Evolutionary conservation across 2,113 vertebrate genomes (phyloP).

Genomic region (Oreochromis spilurus): DNA sequence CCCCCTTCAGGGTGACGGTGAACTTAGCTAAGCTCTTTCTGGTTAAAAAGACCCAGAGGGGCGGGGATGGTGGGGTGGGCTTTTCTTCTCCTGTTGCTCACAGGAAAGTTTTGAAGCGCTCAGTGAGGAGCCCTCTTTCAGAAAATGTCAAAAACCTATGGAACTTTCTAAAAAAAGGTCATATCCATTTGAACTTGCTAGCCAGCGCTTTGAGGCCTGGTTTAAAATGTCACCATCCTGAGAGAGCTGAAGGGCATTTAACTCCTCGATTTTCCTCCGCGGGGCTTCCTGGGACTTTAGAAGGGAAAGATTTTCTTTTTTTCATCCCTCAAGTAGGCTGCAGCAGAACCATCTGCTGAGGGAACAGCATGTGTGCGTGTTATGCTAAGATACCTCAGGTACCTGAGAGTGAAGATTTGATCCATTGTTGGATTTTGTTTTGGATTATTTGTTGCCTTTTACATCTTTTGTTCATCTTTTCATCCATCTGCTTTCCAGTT

Average conservation of each 20-base stretch:
- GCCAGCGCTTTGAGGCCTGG: neutral
- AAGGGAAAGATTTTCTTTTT: neutral
- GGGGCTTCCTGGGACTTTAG: neutral
- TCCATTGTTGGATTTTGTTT: neutral
- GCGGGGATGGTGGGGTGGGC: neutral
- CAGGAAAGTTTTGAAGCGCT: neutral
- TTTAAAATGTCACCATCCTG: slow-evolving; percentile 28
- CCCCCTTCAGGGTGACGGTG: slow-evolving; percentile 13
- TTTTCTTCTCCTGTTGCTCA: neutral
- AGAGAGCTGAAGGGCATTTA: neutral
- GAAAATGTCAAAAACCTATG: slow-evolving; percentile 18
- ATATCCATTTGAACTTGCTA: slow-evolving; percentile 10
- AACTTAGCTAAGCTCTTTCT: slow-evolving; percentile 1
- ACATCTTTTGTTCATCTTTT: neutral
- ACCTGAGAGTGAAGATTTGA: neutral
- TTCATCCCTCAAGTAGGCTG: neutral
- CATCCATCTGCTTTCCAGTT: neutral
- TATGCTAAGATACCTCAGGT: neutral
- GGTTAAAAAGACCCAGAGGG: neutral
- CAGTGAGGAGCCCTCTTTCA: neutral
- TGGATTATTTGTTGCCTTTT: neutral
- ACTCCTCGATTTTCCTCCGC: neutral
- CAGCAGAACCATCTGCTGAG: neutral
- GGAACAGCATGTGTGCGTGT: neutral
- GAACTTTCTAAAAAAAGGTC: slow-evolving; percentile 26